Evolutionary conservation across 2,888 invertebrate species (phyloP).

Genomic region (Hesperia comma): DNA sequence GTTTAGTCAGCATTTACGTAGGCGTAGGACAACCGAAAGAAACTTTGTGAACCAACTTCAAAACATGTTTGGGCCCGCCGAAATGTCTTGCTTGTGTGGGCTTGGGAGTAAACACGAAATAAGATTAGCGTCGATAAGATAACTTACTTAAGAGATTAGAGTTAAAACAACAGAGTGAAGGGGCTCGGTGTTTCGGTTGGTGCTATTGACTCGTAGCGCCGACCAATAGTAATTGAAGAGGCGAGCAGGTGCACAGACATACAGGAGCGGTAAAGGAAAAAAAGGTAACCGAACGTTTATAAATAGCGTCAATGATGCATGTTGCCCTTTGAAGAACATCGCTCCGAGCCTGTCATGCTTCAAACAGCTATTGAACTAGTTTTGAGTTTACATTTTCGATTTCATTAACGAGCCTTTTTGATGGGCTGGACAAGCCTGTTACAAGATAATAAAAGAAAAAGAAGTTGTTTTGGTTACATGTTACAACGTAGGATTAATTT

Average conservation of each 20-base stretch:
- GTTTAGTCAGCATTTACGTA: background rate
- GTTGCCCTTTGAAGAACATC: conserved; percentile 68
- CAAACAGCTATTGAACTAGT: conserved; percentile 42
- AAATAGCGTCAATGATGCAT: conserved; percentile 71
- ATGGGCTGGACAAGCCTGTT: background rate
- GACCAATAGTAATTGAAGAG: conserved; percentile 64
- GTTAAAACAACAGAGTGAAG: conserved; percentile 57
- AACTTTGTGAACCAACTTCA: background rate
- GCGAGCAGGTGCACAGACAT: conserved; percentile 66
- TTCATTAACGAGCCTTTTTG: background rate
- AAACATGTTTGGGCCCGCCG: conserved; percentile 29
- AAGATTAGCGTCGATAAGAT: conserved; percentile 38
- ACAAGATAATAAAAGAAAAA: too few species aligned
- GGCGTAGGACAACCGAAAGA: background rate
- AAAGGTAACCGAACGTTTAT: conserved; percentile 68
- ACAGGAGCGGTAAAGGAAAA: conserved; percentile 52
- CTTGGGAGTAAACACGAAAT: conserved; percentile 33
- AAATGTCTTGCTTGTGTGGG: conserved; percentile 7
- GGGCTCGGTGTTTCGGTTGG: conserved; percentile 62
- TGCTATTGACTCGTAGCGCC: conserved; percentile 71
- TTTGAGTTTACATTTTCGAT: background rate
- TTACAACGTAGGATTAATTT: too few species aligned
- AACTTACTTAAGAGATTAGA: conserved; percentile 58
- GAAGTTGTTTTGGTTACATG: too few species aligned
- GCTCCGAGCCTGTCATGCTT: conserved; percentile 44